Conservation (phyloP, 2,888 invertebrate genomes). For the Troilus luridus region DNA sequence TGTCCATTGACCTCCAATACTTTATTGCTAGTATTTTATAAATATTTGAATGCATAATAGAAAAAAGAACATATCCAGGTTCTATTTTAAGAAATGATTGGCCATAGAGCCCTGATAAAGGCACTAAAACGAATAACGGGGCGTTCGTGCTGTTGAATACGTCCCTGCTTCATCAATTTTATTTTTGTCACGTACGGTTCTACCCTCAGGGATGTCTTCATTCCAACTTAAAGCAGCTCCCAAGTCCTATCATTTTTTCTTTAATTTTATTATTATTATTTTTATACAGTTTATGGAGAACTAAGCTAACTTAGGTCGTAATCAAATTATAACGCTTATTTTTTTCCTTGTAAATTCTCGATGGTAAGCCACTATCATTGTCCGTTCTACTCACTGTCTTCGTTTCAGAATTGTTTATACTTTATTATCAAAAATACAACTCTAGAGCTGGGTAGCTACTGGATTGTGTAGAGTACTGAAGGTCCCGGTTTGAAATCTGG, state of each 20-base stretch:
- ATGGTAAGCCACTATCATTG: too few relatives aligned
- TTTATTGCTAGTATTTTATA: too few relatives aligned
- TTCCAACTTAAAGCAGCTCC: not conserved
- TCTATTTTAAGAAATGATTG: not conserved
- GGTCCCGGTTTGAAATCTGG: too few relatives aligned
- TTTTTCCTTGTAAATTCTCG: too few relatives aligned
- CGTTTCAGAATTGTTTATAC: too few relatives aligned
- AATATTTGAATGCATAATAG: too few relatives aligned
- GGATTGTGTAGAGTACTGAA: too few relatives aligned
- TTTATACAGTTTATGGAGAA: not conserved
- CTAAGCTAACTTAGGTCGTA: not conserved
- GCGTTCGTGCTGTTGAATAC: conserved; percentile 13
- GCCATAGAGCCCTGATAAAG: not conserved
- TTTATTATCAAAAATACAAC: too few relatives aligned
- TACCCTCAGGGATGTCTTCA: not conserved
- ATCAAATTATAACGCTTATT: too few relatives aligned
- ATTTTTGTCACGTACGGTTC: conserved; percentile 8
- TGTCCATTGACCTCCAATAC: too few relatives aligned
- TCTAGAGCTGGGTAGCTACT: too few relatives aligned
- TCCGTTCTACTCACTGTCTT: too few relatives aligned
- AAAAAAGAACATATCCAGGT: not conserved
- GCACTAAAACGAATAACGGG: not conserved
- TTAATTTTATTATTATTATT: not conserved
- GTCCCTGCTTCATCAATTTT: conserved; percentile 5
- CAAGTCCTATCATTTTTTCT: not conserved